Base-by-base conservation (phyloP, 2,888 invertebrate species). In the Standfussiana lucernea region DNA sequence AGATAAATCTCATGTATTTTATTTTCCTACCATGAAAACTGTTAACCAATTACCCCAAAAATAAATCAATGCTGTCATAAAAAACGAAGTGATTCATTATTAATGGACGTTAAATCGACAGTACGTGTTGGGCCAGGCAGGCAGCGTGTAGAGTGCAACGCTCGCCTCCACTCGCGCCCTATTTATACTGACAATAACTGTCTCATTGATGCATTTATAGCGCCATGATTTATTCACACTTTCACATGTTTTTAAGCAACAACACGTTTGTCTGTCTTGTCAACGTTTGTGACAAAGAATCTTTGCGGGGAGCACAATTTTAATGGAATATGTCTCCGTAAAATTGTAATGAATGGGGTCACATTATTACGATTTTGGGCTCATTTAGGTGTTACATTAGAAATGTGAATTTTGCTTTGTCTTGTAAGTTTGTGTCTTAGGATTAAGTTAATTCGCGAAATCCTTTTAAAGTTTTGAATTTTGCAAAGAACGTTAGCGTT, bases 191-290 rank as follows among this genome's bases (percentile, higher is more conserved):
- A 90, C 90, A 91, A 89, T 92, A 90, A 90, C 88, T 90, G 91
- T 92, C 92, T 92, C 93, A 92, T 93, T 92, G 92, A 91, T 90
- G 89, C 88, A 90, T 89, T 89, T 88, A 85, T 75, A 80, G 74
- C 18, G 76, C 45, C 78, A 83, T 85, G 71, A 85, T 88, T 86
- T 83, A 89, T 85, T 72, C 71, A 70, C 72, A 72, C 50, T 75
- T 75, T 80, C 82, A 79, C 72, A 71, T 69, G 53, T 74, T 78
- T 85, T 79, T 81, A 69, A 82, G 81, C 78, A 75, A 79, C 67
- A 82, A 77, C 65, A 47, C 35, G 77, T 65, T 80, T 59, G 64
- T 84, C 40, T 72, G 75, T 74, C 67, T 84, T 84, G 71, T 56
- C 65, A 73, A 53, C 37, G 0, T 75, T 71, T 21, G 21, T 37